Conservation (phyloP, 2,113 vertebrate genomes). For the Neodon shergylaensis region DNA sequence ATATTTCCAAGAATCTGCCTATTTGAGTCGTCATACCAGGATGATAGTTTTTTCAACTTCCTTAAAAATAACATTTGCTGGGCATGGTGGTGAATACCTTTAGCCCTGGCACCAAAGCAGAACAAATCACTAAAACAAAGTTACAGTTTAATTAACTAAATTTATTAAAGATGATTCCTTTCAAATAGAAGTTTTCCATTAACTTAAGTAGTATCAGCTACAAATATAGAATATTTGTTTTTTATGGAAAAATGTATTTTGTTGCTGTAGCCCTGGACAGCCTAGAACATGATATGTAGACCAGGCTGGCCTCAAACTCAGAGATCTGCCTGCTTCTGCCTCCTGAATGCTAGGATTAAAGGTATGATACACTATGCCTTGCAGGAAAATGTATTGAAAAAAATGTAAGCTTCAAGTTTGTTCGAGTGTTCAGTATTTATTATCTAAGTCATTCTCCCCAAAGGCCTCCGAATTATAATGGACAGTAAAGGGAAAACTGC, state of each 20-base stretch:
- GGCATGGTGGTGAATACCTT: neutral
- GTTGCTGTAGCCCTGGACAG: neutral
- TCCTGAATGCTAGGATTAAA: neutral
- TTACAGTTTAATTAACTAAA: neutral
- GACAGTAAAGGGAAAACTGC: neutral
- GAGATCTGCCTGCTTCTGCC: neutral
- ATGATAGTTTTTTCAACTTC: slow-evolving; percentile 1
- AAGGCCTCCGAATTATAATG: neutral
- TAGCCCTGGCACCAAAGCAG: neutral
- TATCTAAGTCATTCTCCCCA: neutral
- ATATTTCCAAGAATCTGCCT: neutral
- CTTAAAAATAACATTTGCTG: neutral
- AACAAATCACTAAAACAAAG: neutral
- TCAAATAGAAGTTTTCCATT: slow-evolving; percentile 39
- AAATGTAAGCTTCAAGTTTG: slow-evolving; percentile 11
- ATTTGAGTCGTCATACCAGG: neutral
- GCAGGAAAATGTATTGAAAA: neutral
- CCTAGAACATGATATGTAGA: neutral
- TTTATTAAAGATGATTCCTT: neutral
- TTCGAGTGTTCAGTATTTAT: neutral
- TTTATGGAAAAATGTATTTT: neutral
- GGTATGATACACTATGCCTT: neutral
- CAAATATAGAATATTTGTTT: neutral
- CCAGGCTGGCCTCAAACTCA: neutral
- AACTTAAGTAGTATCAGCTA: neutral